These are phyloP conservation scores for Rhinopomastus cyanomelas DNA, from an alignment of 2,113 vertebrate genomes.

Conservation along the genomic window DNA sequence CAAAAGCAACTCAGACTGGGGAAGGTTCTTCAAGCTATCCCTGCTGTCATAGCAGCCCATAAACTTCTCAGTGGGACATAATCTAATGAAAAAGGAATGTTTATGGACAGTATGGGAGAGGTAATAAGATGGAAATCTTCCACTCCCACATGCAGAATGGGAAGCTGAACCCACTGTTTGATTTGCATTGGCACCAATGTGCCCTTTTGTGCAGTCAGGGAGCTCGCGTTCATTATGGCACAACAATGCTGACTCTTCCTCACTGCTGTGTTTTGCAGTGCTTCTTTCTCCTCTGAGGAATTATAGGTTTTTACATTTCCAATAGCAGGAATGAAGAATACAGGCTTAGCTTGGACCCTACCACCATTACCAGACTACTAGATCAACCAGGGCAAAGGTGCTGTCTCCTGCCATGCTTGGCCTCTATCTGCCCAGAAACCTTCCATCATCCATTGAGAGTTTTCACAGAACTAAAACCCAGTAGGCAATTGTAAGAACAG, in stretches of 20 bases:
- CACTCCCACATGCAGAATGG: background rate
- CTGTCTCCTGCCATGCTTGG: background rate
- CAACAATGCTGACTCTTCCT: background rate
- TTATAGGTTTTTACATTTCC: background rate
- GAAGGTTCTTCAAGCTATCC: background rate
- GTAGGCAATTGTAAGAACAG: background rate
- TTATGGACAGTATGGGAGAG: background rate
- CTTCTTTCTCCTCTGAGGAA: background rate
- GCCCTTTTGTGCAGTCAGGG: background rate
- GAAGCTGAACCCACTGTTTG: background rate
- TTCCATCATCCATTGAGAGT: background rate
- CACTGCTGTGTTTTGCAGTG: background rate
- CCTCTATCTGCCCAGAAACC: background rate
- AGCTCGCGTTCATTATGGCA: background rate
- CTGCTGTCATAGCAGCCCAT: background rate
- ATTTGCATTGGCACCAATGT: background rate
- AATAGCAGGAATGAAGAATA: background rate
- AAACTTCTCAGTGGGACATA: background rate
- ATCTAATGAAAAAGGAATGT: background rate
- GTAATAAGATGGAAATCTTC: background rate
- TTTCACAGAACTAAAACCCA: background rate
- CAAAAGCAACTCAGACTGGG: background rate
- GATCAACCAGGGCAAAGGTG: background rate
- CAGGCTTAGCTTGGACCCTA: background rate
- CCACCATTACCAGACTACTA: background rate